Evolutionary conservation across 2,113 vertebrate genomes (phyloP).

Genomic region (Vidua macroura): DNA sequence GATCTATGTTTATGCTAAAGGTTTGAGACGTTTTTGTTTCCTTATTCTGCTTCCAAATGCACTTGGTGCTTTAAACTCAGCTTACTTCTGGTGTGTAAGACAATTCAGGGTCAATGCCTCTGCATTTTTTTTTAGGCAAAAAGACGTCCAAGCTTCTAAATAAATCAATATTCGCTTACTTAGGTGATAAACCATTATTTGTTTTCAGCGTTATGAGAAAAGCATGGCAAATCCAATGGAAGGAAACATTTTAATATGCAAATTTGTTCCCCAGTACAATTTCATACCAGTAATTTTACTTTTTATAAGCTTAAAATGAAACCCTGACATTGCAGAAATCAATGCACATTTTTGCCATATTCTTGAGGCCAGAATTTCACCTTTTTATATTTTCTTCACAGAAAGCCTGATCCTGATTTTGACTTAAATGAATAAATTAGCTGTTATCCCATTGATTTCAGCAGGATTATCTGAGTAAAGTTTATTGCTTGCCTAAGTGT

Average conservation of each 20-base stretch:
- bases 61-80: not conserved
- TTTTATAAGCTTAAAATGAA: not conserved
- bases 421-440: not conserved
- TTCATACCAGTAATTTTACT: not conserved
- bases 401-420: not conserved
- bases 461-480: not conserved
- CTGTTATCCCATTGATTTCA: not conserved
- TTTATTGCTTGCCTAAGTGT: not conserved
- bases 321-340: not conserved
- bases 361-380: not conserved
- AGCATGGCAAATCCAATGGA: not conserved
- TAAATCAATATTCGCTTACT: not conserved
- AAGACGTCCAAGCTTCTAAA: not conserved
- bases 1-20: conserved; percentile 55
- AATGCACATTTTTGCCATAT: not conserved
- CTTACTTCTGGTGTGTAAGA: conserved; percentile 10
- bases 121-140: conserved; percentile 9
- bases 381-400: not conserved
- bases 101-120: conserved; percentile 32
- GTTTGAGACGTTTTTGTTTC: conserved; percentile 27
- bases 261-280: not conserved
- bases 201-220: not conserved
- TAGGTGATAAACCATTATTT: conserved; percentile 12
- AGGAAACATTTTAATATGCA: not conserved
- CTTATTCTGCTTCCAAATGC: not conserved